Percentiles rank a stretch among this genome's conserved stretches.
These are phyloP conservation scores for Steinernema feltiae DNA, from an alignment of 1,140 invertebrate genomes.

Conservation along the genomic window DNA sequence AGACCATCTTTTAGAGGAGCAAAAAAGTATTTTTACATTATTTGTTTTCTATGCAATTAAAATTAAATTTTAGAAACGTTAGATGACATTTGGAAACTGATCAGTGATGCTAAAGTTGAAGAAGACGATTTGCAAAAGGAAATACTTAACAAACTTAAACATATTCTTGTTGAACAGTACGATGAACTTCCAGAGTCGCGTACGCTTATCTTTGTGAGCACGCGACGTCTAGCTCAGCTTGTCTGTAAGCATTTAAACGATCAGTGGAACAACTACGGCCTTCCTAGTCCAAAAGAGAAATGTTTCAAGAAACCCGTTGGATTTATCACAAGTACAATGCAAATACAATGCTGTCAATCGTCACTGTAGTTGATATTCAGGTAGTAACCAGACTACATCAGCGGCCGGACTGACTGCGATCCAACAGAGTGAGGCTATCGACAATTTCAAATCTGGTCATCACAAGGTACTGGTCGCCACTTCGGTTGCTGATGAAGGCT, in stretches of 20 bases:
- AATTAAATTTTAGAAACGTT: no score
- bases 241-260: background rate
- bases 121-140: background rate
- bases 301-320: background rate
- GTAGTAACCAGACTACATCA: background rate
- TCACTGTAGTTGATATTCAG: no score
- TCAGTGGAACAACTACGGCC: background rate
- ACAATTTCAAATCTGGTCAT: background rate
- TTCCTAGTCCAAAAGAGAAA: background rate
- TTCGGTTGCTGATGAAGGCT: conserved; percentile 59
- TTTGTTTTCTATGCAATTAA: no score
- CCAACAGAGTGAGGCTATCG: background rate
- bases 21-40: background rate
- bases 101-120: background rate
- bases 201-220: background rate
- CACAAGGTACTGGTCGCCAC: conserved; percentile 52
- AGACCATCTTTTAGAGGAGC: background rate
- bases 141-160: background rate
- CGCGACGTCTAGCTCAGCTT: background rate
- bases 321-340: background rate
- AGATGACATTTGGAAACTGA: no score
- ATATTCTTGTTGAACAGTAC: background rate
- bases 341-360: no score
- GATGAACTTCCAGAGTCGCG: background rate
- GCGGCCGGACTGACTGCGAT: background rate